Base-by-base conservation (phyloP, 2,113 vertebrate species). In the Podiceps cristatus region DNA sequence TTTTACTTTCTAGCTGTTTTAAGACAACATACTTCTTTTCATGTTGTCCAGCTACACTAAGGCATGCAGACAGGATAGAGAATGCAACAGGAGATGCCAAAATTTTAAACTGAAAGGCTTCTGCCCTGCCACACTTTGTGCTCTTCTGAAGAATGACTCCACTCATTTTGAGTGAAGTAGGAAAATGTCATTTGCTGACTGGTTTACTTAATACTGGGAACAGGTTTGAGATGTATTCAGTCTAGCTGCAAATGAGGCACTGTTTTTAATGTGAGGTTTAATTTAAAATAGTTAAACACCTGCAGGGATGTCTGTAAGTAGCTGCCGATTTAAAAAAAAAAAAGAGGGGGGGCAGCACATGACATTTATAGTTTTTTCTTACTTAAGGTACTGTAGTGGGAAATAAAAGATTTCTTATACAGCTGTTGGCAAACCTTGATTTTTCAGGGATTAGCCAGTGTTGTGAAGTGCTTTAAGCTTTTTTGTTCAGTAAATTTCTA, bases 221-320 rank as follows among this genome's bases (percentile, higher is more conserved):
- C n/a, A 63, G 25, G 50, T 37, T 13, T 84, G 72, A 84, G 73
- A 31, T 52, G 13, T 8, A 18, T 47, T 94, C 45, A 73, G 74
- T 27, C 20, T 60, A 58, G 66, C 50, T 86, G 49, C 45, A 67
- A 67, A 55, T 15, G 50, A 84, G 42, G 33, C 37, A 20, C 55
- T 42, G 22, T 67, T 85, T 71, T 47, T 59, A 91, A 85, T 45
- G 47, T 40, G 49, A 63, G n/a, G 64, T 92, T 87, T 75, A 71
- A 74, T 94, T 91, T 78, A 60, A 77, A 90, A 23, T 59, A 85
- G 80, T 74, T 81, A 50, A 96, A 74, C 47, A 87, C 77, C 81
- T 91, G 68, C 69, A 85, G 90, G 52, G 69, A 59, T 72, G 49
- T 72, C 78, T 79, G 47, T 72, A 82, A 95, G 77, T 52, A 92